phyloP scores from a whole-genome alignment of 1,140 invertebrate genomes.

The Saccostrea echinata region DNA sequence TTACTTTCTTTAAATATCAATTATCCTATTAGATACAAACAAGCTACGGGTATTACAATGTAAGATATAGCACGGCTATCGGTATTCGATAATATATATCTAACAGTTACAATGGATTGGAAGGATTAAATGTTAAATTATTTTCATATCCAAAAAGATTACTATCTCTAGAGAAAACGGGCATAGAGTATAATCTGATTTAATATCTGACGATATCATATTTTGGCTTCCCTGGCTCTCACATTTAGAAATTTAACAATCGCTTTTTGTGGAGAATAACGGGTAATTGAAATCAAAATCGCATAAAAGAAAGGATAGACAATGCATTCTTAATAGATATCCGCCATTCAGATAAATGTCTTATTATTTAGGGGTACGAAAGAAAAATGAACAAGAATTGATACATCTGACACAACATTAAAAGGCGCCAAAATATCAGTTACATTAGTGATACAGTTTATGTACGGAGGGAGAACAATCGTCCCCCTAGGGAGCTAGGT shows the following conservation, averaged over 20 bases:
- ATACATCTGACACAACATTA: slow-evolving; percentile 33
- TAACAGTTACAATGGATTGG: slow-evolving; percentile 12
- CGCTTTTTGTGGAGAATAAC: slow-evolving; percentile 20
- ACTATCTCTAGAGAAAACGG: slow-evolving; percentile 4
- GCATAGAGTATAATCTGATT: slow-evolving; percentile 5
- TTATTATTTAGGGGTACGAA: not conserved
- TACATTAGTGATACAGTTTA: slow-evolving; percentile 3
- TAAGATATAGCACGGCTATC: slow-evolving; percentile 7
- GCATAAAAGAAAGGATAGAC: slow-evolving; percentile 2
- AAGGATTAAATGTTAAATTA: slow-evolving; percentile 31
- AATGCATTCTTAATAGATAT: slow-evolving; percentile 4
- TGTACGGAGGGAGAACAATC: slow-evolving; percentile 13
- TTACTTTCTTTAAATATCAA: slow-evolving; percentile 40
- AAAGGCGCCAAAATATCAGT: slow-evolving; percentile 10
- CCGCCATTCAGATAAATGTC: slow-evolving; percentile 33
- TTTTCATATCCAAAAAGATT: slow-evolving; percentile 33
- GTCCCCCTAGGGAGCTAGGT: not conserved
- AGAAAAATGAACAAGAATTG: slow-evolving; percentile 36
- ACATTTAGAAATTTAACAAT: slow-evolving; percentile 16
- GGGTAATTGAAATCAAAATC: slow-evolving; percentile 23
- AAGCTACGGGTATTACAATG: slow-evolving; percentile 26
- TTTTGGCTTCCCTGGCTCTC: slow-evolving; percentile 18
- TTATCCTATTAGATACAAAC: slow-evolving; percentile 39
- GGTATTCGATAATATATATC: slow-evolving; percentile 35
- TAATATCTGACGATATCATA: slow-evolving; percentile 25